Base-by-base conservation (phyloP, 2,888 invertebrate species). In the Pyrrhia umbra region DNA sequence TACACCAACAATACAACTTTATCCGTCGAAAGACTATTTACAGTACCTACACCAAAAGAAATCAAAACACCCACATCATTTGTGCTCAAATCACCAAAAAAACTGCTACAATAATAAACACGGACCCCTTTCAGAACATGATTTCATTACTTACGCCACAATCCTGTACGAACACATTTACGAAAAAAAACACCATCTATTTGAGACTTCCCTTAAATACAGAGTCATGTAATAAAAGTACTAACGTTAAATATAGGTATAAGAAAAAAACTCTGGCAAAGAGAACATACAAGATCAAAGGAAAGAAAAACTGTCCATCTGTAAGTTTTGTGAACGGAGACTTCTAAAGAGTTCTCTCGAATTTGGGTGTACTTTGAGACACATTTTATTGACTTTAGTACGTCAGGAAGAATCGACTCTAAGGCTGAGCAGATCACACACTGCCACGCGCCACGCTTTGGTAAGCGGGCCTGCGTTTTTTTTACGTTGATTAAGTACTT, bases 221-320 rank as follows among this genome's bases (percentile, higher is more conserved):
- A 64, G 61, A 62, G 58, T 63, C 69, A 59, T 76, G 70, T 82
- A 76, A 83, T 79, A 84, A 80, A 81, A 51, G 80, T 76, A 79
- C 72, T 71, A 76, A 83, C 82, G 77, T 85, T 82, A 85, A 86
- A 85, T 84, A 86, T 85, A 88, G 84, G 89, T 80, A 85, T 77
- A 78, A 81, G 79, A 82, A 73, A 81, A 82, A 84, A 89, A 86
- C 82, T 86, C 81, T 67, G 37, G 69, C 61, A 73, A 77, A 75
- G 77, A 80, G 77, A 79, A 75, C 80, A 80, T 82, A 85, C 79
- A 81, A 84, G 88, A 90, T 91, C 91, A 91, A 91, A 89, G 85
- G 50, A 66, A 77, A 79, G 76, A 79, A 81, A 83, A 83, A 79
- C 77, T 80, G 83, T 75, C 77, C 74, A 67, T 70, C 71, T 51